Percentiles rank a stretch among this genome's conserved stretches.
phyloP scores from a whole-genome alignment of 2,888 invertebrate genomes.

The Branchipolynoe longqiensis region DNA sequence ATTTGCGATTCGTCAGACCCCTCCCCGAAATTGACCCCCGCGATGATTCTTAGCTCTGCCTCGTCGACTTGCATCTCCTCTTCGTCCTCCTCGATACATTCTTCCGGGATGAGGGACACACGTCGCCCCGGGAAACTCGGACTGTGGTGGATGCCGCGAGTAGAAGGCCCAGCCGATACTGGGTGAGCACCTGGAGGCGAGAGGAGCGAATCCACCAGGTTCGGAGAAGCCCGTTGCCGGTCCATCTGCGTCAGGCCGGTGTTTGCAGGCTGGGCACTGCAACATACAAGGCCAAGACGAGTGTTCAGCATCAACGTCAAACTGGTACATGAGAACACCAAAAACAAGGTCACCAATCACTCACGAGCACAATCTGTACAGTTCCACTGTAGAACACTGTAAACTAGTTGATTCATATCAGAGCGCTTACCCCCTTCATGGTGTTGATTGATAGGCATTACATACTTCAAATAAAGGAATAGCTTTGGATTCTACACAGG shows the following conservation, averaged over 20 bases:
- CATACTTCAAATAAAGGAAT: too few relatives aligned
- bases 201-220: conserved; percentile 71
- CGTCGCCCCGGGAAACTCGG: conserved; percentile 20
- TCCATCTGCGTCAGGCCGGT: conserved; percentile 43
- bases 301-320: conserved; percentile 40
- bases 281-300: conserved; percentile 40
- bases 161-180: conserved; percentile 65
- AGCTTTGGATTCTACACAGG: too few relatives aligned
- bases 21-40: neutral
- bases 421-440: too few relatives aligned
- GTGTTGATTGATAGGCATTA: too few relatives aligned
- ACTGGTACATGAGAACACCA: too few relatives aligned
- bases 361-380: too few relatives aligned
- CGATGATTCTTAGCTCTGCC: neutral
- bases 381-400: too few relatives aligned
- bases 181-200: conserved; percentile 78
- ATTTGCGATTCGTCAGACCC: conserved; percentile 61
- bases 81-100: conserved; percentile 88
- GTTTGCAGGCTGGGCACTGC: conserved; percentile 61
- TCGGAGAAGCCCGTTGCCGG: conserved; percentile 32
- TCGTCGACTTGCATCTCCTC: conserved; percentile 68
- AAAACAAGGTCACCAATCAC: too few relatives aligned
- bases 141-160: conserved; percentile 59
- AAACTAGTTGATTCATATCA: too few relatives aligned
- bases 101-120: conserved; percentile 91